Evolutionary conservation across 2,888 invertebrate genomes (phyloP), one percentile per base, ranked within the genome.

Genomic region (Cerastoderma edule): DNA sequence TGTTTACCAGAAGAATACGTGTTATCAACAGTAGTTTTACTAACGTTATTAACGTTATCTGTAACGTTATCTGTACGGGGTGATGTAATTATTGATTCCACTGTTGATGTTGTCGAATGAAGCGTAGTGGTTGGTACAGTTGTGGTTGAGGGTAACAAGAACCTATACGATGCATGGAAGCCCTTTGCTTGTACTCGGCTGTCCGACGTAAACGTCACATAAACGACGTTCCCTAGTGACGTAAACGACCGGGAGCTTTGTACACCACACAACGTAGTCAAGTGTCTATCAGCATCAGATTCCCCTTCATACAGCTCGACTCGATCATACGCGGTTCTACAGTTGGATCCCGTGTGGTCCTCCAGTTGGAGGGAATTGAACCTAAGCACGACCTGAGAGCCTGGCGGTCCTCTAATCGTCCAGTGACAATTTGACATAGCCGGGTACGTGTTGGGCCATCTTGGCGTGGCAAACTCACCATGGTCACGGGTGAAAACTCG

Each of bases 391-490:
- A 91, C 84, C 24, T 79, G 80, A 35, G 85, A 86, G 5, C 70
- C 35, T 5, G 35, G 35, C 0, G 90, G 91, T 6, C 88, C 89
- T 27, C 77, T 76, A 16, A 91, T 85, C 5, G 82, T 80, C 91
- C 91, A 91, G 10, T 83, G 75, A 75, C 91, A 91, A 28, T 85
- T 78, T 2, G 83, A 74, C 19, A 79, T 70, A 5, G 89, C 78
- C 0, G 88, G 84, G 76, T 91, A 91, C 44, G 81, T 80, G 19
- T 80, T 85, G 5, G 91, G 91, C 91, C 90, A 91, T 54, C 85
- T 78, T 3, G 90, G 91, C 4, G 91, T 89, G 6, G 91, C 90
- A 46, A 91, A 81, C 78, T 90, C 88, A 1, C 91, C 91, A 53
- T 88, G 83, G 56, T 88, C 87, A 2, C 83, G 78, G 2, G 79